Base-by-base conservation (phyloP, 2,888 invertebrate species). In the Epinotia brunnichana region DNA sequence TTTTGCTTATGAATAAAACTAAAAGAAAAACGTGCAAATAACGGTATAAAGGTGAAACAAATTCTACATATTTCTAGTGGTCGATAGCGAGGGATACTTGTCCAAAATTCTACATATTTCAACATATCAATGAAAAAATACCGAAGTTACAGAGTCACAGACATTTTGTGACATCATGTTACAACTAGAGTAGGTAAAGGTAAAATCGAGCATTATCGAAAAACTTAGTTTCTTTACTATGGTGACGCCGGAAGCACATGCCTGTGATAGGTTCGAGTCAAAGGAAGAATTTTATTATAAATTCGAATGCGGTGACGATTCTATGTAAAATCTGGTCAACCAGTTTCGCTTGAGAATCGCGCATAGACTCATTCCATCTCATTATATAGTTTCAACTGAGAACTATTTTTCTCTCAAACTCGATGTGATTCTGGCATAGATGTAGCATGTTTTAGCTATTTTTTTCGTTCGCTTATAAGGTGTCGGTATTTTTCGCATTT, bases 21-120 rank as follows among this genome's bases (percentile, higher is more conserved):
- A 76, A 75, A 70, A 71, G 74, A 74, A 76, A 74, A 76, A 74
- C 72, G 81, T 81, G 80, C 81, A 75, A 74, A 78, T 67, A 56
- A 57, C 62, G 44, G 56, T 62, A 56, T 41, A 60, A 51, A 35
- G 60, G 71, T 68, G 72, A 68, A 54, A 35, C 41, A 29, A 21
- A 53, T 67, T 72, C 72, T 72, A 72, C 67, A 72, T 66, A 61
- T 62, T 72, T 67, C 72, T 62, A 72, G 72, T 64, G 70, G 70
- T 72, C 67, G 67, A 67, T 72, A 67, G 54, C 61, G 44, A 62
- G 41, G 51, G 24, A 70, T 29, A 13, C 41, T 35, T 70, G 61
- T 4, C 21, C 17, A 57, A 51, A 63, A 51, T 67, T 72, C 72
- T 72, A 72, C 67, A 72, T 66, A 61, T 62, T 72, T 67, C 72